These are phyloP conservation scores for Gymnothorax javanicus DNA, from an alignment of 2,797 vertebrate genomes.

Conservation along the genomic window DNA sequence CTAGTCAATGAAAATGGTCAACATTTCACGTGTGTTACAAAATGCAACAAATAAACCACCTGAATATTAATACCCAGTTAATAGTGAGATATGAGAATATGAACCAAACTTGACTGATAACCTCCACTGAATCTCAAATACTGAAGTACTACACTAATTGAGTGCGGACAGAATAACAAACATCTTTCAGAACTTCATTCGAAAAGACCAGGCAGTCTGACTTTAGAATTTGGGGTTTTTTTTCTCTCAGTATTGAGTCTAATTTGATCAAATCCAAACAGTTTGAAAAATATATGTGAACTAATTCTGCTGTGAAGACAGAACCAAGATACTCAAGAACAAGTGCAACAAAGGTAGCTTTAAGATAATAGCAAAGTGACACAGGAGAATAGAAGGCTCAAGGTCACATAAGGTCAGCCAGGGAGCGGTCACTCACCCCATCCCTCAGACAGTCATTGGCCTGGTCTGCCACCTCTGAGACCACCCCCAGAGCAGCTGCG, in stretches of 20 bases:
- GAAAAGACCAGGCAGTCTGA: not conserved
- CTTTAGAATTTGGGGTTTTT: not conserved
- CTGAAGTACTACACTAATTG: not conserved
- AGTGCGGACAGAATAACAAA: not conserved
- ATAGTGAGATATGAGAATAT: not conserved
- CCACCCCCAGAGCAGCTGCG: slow-evolving; percentile 80
- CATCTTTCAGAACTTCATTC: not conserved
- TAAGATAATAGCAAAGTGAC: not conserved
- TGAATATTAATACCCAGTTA: not conserved
- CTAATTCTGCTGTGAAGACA: not conserved
- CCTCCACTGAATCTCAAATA: not conserved
- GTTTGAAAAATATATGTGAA: not conserved
- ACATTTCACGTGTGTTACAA: not conserved
- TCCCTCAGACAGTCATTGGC: slow-evolving; percentile 87
- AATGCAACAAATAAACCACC: not conserved
- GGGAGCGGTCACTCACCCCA: slow-evolving; percentile 80
- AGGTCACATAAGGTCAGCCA: not conserved
- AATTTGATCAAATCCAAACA: not conserved
- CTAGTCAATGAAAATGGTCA: not conserved
- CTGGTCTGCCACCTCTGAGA: slow-evolving; percentile 86
- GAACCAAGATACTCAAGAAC: not conserved
- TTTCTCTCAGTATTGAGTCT: not conserved
- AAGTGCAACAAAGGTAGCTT: not conserved
- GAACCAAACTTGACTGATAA: not conserved
- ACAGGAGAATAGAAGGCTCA: not conserved